A percentile compares a stretch with the other conserved stretches of the same genome.
Conservation (phyloP, 2,113 vertebrate genomes). For the Mormyrus iriodes region DNA sequence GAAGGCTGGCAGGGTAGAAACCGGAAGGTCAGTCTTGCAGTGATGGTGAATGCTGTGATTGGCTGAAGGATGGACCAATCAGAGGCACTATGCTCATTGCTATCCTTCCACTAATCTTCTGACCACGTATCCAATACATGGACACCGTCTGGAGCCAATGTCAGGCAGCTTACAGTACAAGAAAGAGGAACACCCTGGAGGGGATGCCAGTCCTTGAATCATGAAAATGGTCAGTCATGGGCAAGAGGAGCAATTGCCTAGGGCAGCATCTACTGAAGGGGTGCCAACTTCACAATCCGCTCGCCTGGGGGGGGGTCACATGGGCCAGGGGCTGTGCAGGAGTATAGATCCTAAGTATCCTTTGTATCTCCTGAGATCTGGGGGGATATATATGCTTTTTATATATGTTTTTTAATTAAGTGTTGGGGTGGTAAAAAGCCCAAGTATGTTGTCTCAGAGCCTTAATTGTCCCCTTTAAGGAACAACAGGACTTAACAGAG, state of each 20-base stretch:
- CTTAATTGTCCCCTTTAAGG: not conserved
- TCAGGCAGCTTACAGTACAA: not conserved
- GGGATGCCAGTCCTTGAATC: not conserved
- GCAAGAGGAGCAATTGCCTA: not conserved
- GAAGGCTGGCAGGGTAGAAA: not conserved
- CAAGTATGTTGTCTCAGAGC: not conserved
- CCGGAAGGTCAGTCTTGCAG: not conserved
- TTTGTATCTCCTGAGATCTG: no score
- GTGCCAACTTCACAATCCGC: no score
- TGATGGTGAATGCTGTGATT: not conserved
- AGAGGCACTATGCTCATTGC: not conserved
- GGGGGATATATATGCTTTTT: not conserved
- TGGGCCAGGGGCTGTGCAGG: no score
- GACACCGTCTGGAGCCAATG: not conserved
- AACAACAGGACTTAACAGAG: not conserved
- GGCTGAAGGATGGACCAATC: not conserved
- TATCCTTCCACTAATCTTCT: not conserved
- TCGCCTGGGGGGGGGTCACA: no score
- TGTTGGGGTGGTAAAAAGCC: not conserved
- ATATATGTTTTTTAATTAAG: not conserved
- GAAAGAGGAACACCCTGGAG: not conserved
- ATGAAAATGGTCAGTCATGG: not conserved
- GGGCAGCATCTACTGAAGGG: not conserved
- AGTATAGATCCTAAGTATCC: no score
- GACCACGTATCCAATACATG: not conserved